phyloP scores from a whole-genome alignment of 1,140 invertebrate genomes.

The Riptortus pedestris region DNA sequence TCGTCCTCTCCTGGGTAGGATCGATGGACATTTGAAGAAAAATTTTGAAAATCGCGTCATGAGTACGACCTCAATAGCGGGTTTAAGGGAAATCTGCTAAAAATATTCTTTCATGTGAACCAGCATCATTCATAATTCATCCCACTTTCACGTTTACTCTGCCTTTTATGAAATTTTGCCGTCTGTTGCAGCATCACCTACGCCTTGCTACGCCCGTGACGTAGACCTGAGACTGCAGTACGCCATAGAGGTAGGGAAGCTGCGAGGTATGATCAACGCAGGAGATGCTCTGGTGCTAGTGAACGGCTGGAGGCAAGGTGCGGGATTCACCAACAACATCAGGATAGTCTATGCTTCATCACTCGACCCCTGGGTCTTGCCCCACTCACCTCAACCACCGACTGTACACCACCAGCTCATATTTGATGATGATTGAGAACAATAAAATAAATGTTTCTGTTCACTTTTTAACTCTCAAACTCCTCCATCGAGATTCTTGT shows the following conservation, averaged over 20 bases:
- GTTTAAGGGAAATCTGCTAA: too few relatives aligned
- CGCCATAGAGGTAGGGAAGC: constrained; percentile 53
- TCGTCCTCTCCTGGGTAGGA: too few relatives aligned
- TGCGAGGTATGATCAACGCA: constrained; percentile 49
- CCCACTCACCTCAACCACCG: constrained; percentile 10
- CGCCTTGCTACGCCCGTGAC: constrained; percentile 54
- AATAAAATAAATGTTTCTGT: not conserved
- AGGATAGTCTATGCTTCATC: constrained; percentile 49
- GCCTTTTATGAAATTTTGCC: too few relatives aligned
- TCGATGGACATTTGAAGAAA: too few relatives aligned
- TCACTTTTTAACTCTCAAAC: not conserved
- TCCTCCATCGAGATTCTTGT: not conserved
- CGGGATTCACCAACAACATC: constrained; percentile 69
- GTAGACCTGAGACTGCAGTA: constrained; percentile 57
- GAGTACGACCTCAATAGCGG: too few relatives aligned
- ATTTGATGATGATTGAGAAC: too few relatives aligned
- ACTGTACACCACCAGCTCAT: not conserved
- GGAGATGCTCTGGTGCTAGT: constrained; percentile 61
- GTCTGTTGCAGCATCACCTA: too few relatives aligned
- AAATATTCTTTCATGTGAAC: too few relatives aligned
- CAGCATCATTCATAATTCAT: too few relatives aligned
- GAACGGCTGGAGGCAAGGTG: constrained; percentile 62
- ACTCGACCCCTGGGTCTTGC: constrained; percentile 24
- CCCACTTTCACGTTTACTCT: too few relatives aligned
- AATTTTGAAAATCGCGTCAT: too few relatives aligned